phyloP scores from a whole-genome alignment of 2,888 invertebrate species.

The Phortica okadai region DNA sequence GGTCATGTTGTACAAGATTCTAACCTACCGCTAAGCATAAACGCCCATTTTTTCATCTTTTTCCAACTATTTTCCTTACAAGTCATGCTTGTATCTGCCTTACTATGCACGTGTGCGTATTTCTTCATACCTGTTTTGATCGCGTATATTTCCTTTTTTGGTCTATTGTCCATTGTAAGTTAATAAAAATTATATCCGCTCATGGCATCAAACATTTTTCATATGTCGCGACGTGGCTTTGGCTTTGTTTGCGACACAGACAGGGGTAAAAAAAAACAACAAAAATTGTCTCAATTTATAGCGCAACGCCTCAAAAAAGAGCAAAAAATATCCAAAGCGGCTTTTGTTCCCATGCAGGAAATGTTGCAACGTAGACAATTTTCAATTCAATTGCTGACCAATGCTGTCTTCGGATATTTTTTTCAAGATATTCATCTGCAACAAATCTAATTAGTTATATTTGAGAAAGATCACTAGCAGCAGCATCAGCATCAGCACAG shows the following conservation, averaged over 20 bases:
- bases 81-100: neutral
- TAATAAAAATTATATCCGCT: slow-evolving; percentile 38
- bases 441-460: slow-evolving; percentile 22
- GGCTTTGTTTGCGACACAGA: neutral
- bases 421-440: slow-evolving; percentile 11
- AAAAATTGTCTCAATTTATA: slow-evolving; percentile 46
- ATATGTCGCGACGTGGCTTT: neutral
- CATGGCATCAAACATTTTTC: slow-evolving; percentile 20
- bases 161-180: slow-evolving; percentile 14
- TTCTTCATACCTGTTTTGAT: slow-evolving; percentile 36
- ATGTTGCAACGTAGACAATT: slow-evolving; percentile 24
- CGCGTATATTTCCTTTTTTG: slow-evolving; percentile 20
- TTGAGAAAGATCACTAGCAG: neutral
- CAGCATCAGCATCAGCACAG: slow-evolving; percentile 3
- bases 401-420: neutral
- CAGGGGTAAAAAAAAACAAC: neutral
- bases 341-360: neutral
- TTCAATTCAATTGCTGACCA: slow-evolving; percentile 33
- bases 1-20: slow-evolving; percentile 21
- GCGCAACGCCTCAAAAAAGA: slow-evolving; percentile 34
- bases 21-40: slow-evolving; percentile 32
- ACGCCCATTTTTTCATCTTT: slow-evolving; percentile 8
- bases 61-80: neutral
- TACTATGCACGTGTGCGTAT: slow-evolving; percentile 7
- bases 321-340: slow-evolving; percentile 21